phyloP scores from a whole-genome alignment of 2,888 invertebrate species.

The Drosophila stalkeri region DNA sequence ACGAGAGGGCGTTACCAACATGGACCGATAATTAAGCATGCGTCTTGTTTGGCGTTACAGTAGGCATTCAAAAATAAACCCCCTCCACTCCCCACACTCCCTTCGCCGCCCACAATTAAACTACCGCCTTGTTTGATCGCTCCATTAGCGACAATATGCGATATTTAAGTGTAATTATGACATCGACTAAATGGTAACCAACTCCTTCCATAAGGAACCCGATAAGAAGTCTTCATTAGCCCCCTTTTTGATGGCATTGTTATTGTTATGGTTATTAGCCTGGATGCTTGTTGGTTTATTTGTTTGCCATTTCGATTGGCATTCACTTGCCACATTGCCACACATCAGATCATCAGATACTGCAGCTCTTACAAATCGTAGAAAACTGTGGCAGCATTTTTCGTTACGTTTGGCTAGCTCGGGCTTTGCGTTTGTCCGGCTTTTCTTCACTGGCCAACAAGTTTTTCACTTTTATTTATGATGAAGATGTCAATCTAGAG shows the following conservation, averaged over 20 bases:
- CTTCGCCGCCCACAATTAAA: background rate
- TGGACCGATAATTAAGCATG: constrained; percentile 71
- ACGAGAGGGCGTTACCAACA: constrained; percentile 61
- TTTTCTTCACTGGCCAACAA: constrained; percentile 46
- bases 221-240: constrained; percentile 65
- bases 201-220: constrained; percentile 16
- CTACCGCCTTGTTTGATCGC: constrained; percentile 52
- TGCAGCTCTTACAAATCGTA: constrained; percentile 47
- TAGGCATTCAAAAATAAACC: background rate
- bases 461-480: constrained; percentile 83
- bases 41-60: constrained; percentile 62
- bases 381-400: constrained; percentile 60
- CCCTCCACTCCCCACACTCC: background rate
- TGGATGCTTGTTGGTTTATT: constrained; percentile 50
- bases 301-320: constrained; percentile 79
- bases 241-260: constrained; percentile 57
- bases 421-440: constrained; percentile 36
- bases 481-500: constrained; percentile 82
- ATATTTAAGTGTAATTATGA: constrained; percentile 77
- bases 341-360: constrained; percentile 34
- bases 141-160: constrained; percentile 69
- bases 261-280: constrained; percentile 72
- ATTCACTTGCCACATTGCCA: constrained; percentile 73
- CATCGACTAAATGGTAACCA: constrained; percentile 18
- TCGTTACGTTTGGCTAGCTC: constrained; percentile 36